phyloP scores from a whole-genome alignment of 2,113 vertebrate genomes.

The Myotis lucifugus region DNA sequence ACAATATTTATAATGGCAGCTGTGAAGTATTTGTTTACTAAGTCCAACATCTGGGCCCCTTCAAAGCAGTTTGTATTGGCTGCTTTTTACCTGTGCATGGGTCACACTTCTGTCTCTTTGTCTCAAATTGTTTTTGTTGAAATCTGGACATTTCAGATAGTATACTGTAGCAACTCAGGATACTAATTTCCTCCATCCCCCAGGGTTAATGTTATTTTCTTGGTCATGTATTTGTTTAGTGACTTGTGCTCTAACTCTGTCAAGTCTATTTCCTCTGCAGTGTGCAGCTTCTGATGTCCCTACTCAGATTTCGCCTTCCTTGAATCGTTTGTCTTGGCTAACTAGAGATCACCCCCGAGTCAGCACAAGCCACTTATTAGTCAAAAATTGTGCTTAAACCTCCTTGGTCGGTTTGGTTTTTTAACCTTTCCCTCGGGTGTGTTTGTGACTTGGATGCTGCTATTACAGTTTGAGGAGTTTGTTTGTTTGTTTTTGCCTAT shows the following conservation, averaged over 20 bases:
- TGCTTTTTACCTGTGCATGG: background rate
- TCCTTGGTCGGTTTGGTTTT: too few species aligned
- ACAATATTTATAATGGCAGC: background rate
- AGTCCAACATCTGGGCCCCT: background rate
- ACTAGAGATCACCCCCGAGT: background rate
- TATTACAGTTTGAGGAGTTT: too few species aligned
- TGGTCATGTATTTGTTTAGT: background rate
- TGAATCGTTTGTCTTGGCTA: background rate
- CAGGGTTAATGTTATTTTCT: background rate
- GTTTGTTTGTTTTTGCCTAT: background rate
- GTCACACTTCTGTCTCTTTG: background rate
- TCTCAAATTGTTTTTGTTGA: background rate
- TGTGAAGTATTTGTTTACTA: too few species aligned
- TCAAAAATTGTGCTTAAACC: background rate
- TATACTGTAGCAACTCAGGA: background rate
- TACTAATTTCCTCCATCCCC: background rate
- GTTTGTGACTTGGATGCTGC: background rate
- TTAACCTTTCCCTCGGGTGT: background rate
- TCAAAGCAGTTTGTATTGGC: background rate
- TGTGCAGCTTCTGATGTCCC: background rate
- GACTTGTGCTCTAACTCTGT: background rate
- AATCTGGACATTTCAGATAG: background rate
- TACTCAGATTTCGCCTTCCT: too few species aligned
- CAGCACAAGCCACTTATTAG: background rate
- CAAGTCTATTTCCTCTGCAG: too few species aligned